These are phyloP conservation scores for Sesia apiformis DNA, from an alignment of 2,888 invertebrate species.

Conservation along the genomic window DNA sequence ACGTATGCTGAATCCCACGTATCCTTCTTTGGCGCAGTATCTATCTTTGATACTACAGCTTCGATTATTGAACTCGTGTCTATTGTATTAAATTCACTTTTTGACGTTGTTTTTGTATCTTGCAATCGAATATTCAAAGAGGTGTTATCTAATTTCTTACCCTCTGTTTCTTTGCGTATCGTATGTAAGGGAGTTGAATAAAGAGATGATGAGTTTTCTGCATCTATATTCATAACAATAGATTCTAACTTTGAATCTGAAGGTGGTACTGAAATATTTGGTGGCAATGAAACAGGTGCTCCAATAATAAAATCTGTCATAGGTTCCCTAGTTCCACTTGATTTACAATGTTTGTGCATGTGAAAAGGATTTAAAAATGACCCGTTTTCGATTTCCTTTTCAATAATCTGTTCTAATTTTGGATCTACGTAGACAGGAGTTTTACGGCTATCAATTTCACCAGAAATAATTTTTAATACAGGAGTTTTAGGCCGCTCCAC, in stretches of 20 bases:
- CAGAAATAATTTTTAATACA: slow-evolving; percentile 53
- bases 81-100: slow-evolving; percentile 37
- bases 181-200: slow-evolving; percentile 25
- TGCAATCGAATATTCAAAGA: slow-evolving; percentile 10
- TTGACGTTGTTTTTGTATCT: slow-evolving; percentile 23
- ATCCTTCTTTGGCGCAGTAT: slow-evolving; percentile 48
- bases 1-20: slow-evolving; percentile 71
- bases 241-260: slow-evolving; percentile 39
- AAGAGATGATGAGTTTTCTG: slow-evolving; percentile 10
- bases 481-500: slow-evolving; percentile 54
- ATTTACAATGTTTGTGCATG: slow-evolving; percentile 31
- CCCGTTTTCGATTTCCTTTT: slow-evolving; percentile 22
- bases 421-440: slow-evolving; percentile 38
- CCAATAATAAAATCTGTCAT: slow-evolving; percentile 66
- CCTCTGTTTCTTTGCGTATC: slow-evolving; percentile 6
- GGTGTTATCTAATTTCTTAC: not conserved
- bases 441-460: slow-evolving; percentile 30
- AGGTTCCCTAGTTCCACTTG: slow-evolving; percentile 21
- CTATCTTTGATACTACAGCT: slow-evolving; percentile 10
- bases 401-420: slow-evolving; percentile 21
- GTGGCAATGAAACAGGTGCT: slow-evolving; percentile 65
- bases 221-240: slow-evolving; percentile 1
- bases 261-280: slow-evolving; percentile 39
- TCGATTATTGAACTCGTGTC: slow-evolving; percentile 27
- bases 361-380: slow-evolving; percentile 58